Conservation (phyloP, 2,113 vertebrate genomes). For the Phocoena sinus region DNA sequence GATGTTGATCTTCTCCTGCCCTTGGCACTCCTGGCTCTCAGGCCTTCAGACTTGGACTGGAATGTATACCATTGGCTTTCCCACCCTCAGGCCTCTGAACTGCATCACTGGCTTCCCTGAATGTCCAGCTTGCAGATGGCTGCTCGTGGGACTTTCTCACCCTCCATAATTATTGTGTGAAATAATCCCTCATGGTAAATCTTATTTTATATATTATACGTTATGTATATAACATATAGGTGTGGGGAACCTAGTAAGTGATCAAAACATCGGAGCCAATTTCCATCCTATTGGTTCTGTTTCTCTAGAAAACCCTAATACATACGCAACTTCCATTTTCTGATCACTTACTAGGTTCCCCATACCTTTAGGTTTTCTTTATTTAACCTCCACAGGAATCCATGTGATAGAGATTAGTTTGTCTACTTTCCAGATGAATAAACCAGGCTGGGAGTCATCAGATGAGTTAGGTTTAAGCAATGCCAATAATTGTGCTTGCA, state of each 20-base stretch:
- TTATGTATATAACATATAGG: not conserved
- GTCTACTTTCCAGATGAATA: not conserved
- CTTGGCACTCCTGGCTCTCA: not conserved
- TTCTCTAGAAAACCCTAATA: too few species aligned
- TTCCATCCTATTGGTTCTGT: too few species aligned
- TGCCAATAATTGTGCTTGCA: not conserved
- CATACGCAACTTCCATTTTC: too few species aligned
- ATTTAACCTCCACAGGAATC: not conserved
- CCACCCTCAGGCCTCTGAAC: not conserved
- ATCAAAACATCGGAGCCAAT: too few species aligned
- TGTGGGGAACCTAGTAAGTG: not conserved
- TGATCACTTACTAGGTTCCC: too few species aligned
- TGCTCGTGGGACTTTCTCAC: not conserved
- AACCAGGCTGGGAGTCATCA: not conserved
- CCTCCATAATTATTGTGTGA: too few species aligned
- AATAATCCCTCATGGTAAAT: not conserved
- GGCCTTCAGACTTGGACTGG: not conserved
- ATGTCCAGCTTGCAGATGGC: too few species aligned
- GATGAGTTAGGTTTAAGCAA: not conserved
- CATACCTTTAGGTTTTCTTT: not conserved
- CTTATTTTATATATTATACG: too few species aligned
- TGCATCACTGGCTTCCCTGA: too few species aligned
- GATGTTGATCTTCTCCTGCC: too few species aligned
- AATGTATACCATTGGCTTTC: not conserved
- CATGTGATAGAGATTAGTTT: not conserved